A percentile compares a stretch with the other conserved stretches of the same genome.
Evolutionary conservation across 2,888 invertebrate species (phyloP).

Genomic region (Cosmia trapezina): DNA sequence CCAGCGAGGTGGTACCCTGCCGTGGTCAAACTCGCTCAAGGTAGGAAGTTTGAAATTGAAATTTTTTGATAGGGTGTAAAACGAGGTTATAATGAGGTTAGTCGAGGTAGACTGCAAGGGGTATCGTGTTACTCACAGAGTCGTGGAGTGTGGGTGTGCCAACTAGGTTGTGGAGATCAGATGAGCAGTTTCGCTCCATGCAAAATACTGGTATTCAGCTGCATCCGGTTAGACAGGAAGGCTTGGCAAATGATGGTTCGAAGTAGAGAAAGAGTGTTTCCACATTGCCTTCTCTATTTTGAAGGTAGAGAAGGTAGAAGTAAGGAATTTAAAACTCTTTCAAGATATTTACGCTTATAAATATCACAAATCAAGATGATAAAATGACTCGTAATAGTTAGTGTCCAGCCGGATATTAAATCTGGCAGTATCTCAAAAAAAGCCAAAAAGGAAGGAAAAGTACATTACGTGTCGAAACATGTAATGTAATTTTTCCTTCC

Average conservation of each 20-base stretch:
- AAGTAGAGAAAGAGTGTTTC: too few species aligned
- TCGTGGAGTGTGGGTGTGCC: too few species aligned
- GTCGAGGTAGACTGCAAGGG: not conserved
- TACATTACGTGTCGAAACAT: slow-evolving; percentile 7
- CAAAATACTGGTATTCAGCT: too few species aligned
- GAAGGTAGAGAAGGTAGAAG: not conserved
- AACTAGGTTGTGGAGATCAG: too few species aligned
- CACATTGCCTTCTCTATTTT: not conserved
- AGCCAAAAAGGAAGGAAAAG: slow-evolving; percentile 15
- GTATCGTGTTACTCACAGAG: too few species aligned
- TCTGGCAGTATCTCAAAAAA: slow-evolving; percentile 31
- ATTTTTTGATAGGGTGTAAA: not conserved
- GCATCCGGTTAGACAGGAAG: too few species aligned
- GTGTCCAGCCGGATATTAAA: slow-evolving; percentile 30
- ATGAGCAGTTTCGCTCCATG: too few species aligned
- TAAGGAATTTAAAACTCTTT: not conserved
- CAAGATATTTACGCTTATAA: too few species aligned
- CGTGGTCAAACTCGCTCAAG: slow-evolving; percentile 89
- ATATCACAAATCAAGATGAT: too few species aligned
- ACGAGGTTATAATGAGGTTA: not conserved
- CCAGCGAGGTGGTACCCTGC: slow-evolving; percentile 91
- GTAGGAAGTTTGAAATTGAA: slow-evolving; percentile 78
- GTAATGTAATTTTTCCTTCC: too few species aligned
- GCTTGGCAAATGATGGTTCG: too few species aligned
- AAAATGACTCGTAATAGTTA: not conserved